These are phyloP conservation scores for Holacanthella duospinosa DNA, from an alignment of 2,888 invertebrate genomes.

Conservation along the genomic window DNA sequence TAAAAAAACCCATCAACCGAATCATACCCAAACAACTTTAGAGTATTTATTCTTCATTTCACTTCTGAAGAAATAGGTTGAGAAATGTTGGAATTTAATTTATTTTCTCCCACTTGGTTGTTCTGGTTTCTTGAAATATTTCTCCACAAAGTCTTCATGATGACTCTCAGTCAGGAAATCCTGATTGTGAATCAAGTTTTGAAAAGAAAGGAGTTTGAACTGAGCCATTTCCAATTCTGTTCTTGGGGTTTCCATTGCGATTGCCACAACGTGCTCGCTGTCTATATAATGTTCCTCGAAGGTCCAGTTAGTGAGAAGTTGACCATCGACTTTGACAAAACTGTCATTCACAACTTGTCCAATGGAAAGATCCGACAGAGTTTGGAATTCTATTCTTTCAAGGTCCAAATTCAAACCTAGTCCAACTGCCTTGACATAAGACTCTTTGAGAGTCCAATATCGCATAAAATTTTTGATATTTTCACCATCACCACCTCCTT, in stretches of 20 bases:
- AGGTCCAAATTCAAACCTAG: slow-evolving; percentile 71
- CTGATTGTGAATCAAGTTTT: slow-evolving; percentile 9
- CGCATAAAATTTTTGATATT: slow-evolving; percentile 72
- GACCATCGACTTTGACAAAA: slow-evolving; percentile 52
- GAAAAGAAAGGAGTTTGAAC: slow-evolving; percentile 11
- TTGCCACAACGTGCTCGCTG: slow-evolving; percentile 61
- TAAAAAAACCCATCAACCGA: slow-evolving; percentile 10
- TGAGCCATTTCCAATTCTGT: not conserved
- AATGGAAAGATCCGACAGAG: slow-evolving; percentile 49
- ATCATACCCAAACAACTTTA: not conserved
- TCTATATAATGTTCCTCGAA: slow-evolving; percentile 77
- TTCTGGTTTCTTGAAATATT: slow-evolving; percentile 2
- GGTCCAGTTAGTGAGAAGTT: slow-evolving; percentile 53
- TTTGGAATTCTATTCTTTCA: slow-evolving; percentile 61
- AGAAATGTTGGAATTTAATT: not conserved
- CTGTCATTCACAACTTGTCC: slow-evolving; percentile 53
- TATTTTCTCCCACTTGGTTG: not conserved
- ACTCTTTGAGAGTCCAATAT: slow-evolving; percentile 88
- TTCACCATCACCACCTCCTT: slow-evolving; percentile 47
- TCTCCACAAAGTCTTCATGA: not conserved
- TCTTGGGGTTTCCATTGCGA: not conserved
- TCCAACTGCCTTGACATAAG: slow-evolving; percentile 84
- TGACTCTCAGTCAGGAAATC: not conserved
- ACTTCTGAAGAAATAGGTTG: too few relatives aligned
- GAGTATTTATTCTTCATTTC: too few relatives aligned